Evolutionary conservation across 2,797 vertebrate species (phyloP).

Genomic region (Coendou prehensilis): DNA sequence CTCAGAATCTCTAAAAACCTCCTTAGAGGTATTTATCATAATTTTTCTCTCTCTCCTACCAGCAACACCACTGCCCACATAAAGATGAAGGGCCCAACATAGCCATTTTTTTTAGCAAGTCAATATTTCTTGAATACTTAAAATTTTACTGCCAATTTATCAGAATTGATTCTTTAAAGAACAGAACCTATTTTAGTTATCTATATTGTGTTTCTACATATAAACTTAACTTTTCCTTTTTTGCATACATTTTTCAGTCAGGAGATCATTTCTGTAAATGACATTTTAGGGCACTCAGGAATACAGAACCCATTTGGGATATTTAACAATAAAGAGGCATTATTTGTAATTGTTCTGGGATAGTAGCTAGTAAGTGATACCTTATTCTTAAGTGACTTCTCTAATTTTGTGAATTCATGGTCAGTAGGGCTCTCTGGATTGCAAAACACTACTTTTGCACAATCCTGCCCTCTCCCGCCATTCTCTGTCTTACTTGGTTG

Average conservation of each 20-base stretch:
- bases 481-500: not conserved
- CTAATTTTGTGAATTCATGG: not conserved
- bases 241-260: not conserved
- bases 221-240: not conserved
- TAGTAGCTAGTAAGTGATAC: not conserved
- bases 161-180: conserved; percentile 26
- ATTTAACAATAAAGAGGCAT: not conserved
- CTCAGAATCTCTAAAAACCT: not conserved
- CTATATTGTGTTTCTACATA: conserved; percentile 18
- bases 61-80: not conserved
- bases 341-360: conserved; percentile 37
- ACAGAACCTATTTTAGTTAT: conserved; percentile 49
- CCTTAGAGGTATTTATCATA: not conserved
- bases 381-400: conserved; percentile 38
- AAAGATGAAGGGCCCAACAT: conserved; percentile 1
- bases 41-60: not conserved
- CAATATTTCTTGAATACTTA: not conserved
- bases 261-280: conserved; percentile 46
- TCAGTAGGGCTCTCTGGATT: not conserved
- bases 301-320: not conserved
- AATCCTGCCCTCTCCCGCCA: not conserved
- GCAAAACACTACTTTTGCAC: conserved; percentile 1
- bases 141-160: conserved; percentile 39
- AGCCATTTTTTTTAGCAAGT: conserved; percentile 24
- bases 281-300: not conserved